A percentile compares a stretch with the other conserved stretches of the same genome.
phyloP scores from a whole-genome alignment of 37 sponge, comb jelly and placozoan species.

The Lycopodina hypogea region DNA sequence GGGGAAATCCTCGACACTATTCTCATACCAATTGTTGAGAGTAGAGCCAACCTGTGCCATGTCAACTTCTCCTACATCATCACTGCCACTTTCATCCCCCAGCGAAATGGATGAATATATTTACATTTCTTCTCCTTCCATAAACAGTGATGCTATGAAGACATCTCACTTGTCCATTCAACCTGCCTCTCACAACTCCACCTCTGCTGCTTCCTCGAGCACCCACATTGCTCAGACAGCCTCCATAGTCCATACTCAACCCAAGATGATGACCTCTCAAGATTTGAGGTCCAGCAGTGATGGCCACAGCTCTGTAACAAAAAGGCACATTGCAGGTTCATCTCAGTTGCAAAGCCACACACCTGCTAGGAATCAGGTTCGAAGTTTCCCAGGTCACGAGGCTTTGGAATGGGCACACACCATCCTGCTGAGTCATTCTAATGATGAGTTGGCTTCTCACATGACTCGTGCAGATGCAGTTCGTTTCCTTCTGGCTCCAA shows the following conservation, averaged over 20 bases:
- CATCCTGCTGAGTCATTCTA: constrained; percentile 22
- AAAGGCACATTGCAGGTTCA: background rate
- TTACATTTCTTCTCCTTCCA: background rate
- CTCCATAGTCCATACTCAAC: background rate
- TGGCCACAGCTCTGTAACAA: background rate
- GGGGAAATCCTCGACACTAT: background rate
- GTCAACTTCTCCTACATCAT: background rate
- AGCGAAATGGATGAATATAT: background rate
- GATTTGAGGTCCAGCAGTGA: background rate
- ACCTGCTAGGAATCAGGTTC: constrained; percentile 14
- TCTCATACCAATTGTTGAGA: background rate
- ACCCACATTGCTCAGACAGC: background rate
- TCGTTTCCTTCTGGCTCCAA: constrained; percentile 47
- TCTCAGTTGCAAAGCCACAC: background rate
- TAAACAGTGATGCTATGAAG: background rate
- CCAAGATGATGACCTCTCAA: background rate
- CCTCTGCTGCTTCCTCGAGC: constrained; percentile 15
- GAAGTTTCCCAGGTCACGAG: constrained; percentile 41
- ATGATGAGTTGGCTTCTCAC: constrained; percentile 62
- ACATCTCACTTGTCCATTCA: background rate
- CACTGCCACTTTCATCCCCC: constrained; percentile 24
- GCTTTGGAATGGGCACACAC: constrained; percentile 33
- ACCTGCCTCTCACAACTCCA: background rate
- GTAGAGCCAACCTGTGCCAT: background rate
- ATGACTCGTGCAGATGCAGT: constrained; percentile 68